Conservation (phyloP, 2,888 invertebrate species). For the Galerucella calmariensis region DNA sequence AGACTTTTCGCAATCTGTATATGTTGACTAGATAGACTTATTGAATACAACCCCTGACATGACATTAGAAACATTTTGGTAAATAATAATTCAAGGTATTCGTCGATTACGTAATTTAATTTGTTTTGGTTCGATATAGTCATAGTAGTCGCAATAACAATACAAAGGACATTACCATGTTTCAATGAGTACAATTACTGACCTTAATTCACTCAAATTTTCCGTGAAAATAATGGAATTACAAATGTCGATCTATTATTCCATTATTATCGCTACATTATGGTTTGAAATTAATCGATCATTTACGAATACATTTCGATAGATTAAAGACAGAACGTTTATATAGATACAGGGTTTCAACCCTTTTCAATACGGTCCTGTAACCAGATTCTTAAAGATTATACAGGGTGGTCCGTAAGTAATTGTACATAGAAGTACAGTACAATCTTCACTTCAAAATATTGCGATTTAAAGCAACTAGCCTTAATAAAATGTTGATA, state of each 20-base stretch:
- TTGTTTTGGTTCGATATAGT: not conserved
- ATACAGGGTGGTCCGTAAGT: no score
- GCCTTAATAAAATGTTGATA: no score
- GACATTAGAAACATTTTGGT: not conserved
- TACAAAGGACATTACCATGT: not conserved
- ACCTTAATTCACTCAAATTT: conserved; percentile 32
- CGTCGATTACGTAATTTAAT: not conserved
- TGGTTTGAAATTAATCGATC: not conserved
- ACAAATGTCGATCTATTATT: conserved; percentile 24
- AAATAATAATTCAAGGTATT: not conserved
- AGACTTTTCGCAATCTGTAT: no score
- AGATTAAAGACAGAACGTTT: not conserved
- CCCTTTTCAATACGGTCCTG: no score
- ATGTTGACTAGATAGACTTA: no score
- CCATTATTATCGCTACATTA: conserved; percentile 24
- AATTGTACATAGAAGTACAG: no score
- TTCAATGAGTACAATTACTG: conserved; percentile 2
- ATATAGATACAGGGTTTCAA: no score
- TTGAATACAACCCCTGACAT: no score
- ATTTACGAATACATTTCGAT: not conserved
- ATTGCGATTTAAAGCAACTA: no score
- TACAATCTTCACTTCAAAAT: no score
- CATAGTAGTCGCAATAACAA: not conserved
- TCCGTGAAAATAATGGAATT: conserved; percentile 36
- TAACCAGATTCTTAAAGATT: no score